phyloP scores from a whole-genome alignment of 2,888 invertebrate species.

The Ectemnius continuus region DNA sequence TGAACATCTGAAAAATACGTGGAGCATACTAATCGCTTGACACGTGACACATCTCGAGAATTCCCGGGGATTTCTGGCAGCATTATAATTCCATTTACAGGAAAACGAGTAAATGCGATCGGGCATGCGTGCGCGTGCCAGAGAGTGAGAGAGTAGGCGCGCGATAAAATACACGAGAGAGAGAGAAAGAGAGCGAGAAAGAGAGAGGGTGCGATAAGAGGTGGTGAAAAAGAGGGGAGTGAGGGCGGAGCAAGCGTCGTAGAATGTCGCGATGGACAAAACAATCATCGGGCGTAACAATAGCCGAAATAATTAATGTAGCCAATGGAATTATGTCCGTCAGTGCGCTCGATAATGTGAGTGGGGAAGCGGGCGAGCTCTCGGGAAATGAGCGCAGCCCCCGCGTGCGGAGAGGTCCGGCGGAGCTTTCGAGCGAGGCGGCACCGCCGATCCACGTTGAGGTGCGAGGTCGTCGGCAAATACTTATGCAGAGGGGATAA shows the following conservation, averaged over 20 bases:
- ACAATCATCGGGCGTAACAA: slow-evolving; percentile 48
- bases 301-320: slow-evolving; percentile 38
- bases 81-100: slow-evolving; percentile 2
- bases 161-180: no score
- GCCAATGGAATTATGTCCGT: slow-evolving; percentile 39
- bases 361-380: neutral
- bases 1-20: slow-evolving; percentile 2
- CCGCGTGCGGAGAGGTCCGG: no score
- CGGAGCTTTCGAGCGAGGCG: no score
- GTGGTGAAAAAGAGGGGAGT: no score
- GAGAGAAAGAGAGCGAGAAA: no score
- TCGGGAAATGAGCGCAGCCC: no score
- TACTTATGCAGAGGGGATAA: neutral
- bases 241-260: slow-evolving; percentile 29
- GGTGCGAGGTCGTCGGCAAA: no score
- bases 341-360: slow-evolving; percentile 20
- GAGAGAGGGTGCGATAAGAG: no score
- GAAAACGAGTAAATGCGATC: slow-evolving; percentile 1
- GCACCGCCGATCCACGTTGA: no score
- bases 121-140: neutral
- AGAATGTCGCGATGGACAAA: slow-evolving; percentile 36
- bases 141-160: no score
- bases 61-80: neutral
- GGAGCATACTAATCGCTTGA: neutral
- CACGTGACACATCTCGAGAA: neutral